These are phyloP conservation scores for Lanius ludovicianus DNA, from an alignment of 2,113 vertebrate species.

Conservation along the genomic window DNA sequence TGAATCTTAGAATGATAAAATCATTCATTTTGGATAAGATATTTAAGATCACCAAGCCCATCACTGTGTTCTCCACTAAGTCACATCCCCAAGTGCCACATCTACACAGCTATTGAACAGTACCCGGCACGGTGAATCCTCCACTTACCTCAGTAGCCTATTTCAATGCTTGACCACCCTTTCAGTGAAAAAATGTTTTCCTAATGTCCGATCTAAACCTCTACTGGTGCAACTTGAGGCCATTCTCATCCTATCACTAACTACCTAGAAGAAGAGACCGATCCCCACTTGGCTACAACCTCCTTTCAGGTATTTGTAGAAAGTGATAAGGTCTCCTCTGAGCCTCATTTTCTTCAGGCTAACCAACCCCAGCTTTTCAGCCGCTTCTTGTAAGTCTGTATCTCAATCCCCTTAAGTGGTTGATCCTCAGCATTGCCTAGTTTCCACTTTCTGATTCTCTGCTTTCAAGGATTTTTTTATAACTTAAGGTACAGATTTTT, in stretches of 20 bases:
- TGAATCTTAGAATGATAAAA: not conserved
- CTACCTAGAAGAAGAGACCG: not conserved
- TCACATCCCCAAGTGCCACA: not conserved
- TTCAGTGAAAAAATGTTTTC: not conserved
- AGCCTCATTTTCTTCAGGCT: not conserved
- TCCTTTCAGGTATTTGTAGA: not conserved
- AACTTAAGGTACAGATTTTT: not conserved
- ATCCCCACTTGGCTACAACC: not conserved
- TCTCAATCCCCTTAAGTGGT: not conserved
- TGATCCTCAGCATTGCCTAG: not conserved
- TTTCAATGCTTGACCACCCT: not conserved
- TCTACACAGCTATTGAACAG: not conserved
- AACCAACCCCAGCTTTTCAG: not conserved
- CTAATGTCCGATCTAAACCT: not conserved
- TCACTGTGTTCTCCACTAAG: not conserved
- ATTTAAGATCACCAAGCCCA: not conserved
- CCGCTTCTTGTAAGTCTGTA: not conserved
- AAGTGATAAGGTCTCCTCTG: not conserved
- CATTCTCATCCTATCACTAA: not conserved
- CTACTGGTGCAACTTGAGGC: not conserved
- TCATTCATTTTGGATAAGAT: not conserved
- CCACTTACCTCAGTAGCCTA: not conserved
- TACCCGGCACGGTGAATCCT: not conserved
- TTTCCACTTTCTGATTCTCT: not conserved
- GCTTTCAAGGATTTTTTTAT: not conserved